phyloP scores from a whole-genome alignment of 2,888 invertebrate species.

The Microdon myrmicae region DNA sequence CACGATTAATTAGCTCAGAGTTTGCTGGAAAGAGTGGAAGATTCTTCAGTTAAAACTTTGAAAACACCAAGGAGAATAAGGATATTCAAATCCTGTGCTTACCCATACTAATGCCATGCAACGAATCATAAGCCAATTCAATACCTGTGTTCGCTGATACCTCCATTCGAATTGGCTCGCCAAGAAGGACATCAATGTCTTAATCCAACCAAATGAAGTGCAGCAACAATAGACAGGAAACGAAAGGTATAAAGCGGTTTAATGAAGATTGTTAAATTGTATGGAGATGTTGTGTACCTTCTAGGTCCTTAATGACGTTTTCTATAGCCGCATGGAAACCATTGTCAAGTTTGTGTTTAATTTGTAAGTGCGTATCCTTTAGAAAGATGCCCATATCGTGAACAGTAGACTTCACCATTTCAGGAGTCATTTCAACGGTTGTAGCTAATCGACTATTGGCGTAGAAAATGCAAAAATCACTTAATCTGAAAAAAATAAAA shows the following conservation, averaged over 20 bases:
- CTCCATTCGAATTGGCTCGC: slow-evolving; percentile 80
- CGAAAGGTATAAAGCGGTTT: slow-evolving; percentile 35
- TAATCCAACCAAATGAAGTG: slow-evolving; percentile 5
- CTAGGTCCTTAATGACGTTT: slow-evolving; percentile 72
- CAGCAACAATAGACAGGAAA: slow-evolving; percentile 7
- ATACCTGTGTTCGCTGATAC: slow-evolving; percentile 79
- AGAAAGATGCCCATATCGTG: slow-evolving; percentile 73
- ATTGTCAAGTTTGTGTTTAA: slow-evolving; percentile 70
- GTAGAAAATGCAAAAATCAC: slow-evolving; percentile 72
- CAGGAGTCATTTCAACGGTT: slow-evolving; percentile 70
- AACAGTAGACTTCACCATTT: slow-evolving; percentile 70
- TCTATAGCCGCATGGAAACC: slow-evolving; percentile 72
- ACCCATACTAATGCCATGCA: slow-evolving; percentile 79
- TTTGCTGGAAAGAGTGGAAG: slow-evolving; percentile 59
- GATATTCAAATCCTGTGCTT: too few relatives aligned
- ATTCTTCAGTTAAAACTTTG: background rate
- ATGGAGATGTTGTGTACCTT: slow-evolving; percentile 68
- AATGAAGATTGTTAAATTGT: slow-evolving; percentile 29
- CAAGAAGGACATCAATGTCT: slow-evolving; percentile 79
- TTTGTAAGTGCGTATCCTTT: slow-evolving; percentile 73
- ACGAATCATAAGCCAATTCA: slow-evolving; percentile 77
- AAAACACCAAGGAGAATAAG: slow-evolving; percentile 15
- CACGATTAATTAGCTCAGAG: slow-evolving; percentile 65
- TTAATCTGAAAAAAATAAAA: slow-evolving; percentile 66
- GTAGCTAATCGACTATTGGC: slow-evolving; percentile 73